Percentiles rank a stretch among this genome's conserved stretches.
Conservation (phyloP, 2,888 invertebrate genomes). For the Agrilus biguttatus region DNA sequence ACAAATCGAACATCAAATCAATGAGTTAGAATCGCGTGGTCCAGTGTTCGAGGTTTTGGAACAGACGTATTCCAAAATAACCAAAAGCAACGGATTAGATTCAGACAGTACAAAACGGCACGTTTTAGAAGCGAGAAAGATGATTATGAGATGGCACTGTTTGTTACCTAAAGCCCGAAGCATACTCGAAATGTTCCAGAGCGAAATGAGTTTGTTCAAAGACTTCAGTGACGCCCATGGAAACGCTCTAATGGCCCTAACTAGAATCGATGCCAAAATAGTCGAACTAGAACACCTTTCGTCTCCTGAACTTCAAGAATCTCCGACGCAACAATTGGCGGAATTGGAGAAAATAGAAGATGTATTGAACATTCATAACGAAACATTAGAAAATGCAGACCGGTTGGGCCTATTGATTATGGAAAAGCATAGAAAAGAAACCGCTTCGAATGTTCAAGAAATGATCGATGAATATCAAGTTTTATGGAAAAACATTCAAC, state of each 20-base stretch:
- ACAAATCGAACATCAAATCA: slow-evolving; percentile 37
- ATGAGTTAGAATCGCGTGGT: slow-evolving; percentile 39
- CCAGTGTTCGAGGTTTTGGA: slow-evolving; percentile 48
- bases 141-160: slow-evolving; percentile 50
- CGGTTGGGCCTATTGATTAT: slow-evolving; percentile 44
- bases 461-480: slow-evolving; percentile 52
- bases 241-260: slow-evolving; percentile 52
- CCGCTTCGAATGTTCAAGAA: slow-evolving; percentile 39
- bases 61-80: slow-evolving; percentile 53
- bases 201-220: slow-evolving; percentile 44
- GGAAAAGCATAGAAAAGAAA: slow-evolving; percentile 39
- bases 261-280: slow-evolving; percentile 55
- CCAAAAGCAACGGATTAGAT: slow-evolving; percentile 51
- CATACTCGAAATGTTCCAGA: slow-evolving; percentile 41
- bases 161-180: slow-evolving; percentile 44
- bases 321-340: slow-evolving; percentile 29
- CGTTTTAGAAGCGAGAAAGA: slow-evolving; percentile 41
- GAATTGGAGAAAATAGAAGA: slow-evolving; percentile 38
- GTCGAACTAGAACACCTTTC: slow-evolving; percentile 53
- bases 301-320: slow-evolving; percentile 30
- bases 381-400: slow-evolving; percentile 41
- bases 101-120: slow-evolving; percentile 52
- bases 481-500: slow-evolving; percentile 46
- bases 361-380: slow-evolving; percentile 38
- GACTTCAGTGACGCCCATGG: slow-evolving; percentile 61